These are phyloP conservation scores for Polydrusus cervinus DNA, from an alignment of 2,888 invertebrate genomes.

Conservation along the genomic window DNA sequence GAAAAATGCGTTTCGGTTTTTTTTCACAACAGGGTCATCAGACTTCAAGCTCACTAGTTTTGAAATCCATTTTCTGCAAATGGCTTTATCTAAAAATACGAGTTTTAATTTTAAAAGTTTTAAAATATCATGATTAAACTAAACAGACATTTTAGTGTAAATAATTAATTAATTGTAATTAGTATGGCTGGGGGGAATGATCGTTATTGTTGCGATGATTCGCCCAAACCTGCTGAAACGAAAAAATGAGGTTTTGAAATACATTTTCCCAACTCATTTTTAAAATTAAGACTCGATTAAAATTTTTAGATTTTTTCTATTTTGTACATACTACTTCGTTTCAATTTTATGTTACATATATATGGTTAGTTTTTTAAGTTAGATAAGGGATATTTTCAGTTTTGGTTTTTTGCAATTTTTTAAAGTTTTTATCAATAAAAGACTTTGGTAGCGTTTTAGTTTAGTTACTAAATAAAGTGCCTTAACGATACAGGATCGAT, in stretches of 20 bases:
- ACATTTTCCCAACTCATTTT: neutral
- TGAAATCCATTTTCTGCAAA: slow-evolving; percentile 71
- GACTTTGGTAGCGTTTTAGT: neutral
- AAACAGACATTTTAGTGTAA: neutral
- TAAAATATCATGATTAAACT: neutral
- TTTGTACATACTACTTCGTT: slow-evolving; percentile 46
- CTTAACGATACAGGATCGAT: too few species aligned
- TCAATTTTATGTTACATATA: slow-evolving; percentile 12
- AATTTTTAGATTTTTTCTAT: neutral
- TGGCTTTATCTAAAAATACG: slow-evolving; percentile 68
- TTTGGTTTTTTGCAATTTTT: slow-evolving; percentile 28
- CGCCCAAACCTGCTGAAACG: too few species aligned
- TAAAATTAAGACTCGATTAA: neutral
- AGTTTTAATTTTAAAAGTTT: slow-evolving; percentile 19
- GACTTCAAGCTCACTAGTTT: slow-evolving; percentile 70
- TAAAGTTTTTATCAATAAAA: slow-evolving; percentile 14
- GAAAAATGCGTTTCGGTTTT: slow-evolving; percentile 74
- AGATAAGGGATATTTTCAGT: neutral
- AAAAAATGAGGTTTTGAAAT: too few species aligned
- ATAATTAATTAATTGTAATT: too few species aligned
- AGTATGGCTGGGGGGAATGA: too few species aligned
- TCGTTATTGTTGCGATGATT: too few species aligned
- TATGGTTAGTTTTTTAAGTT: slow-evolving; percentile 2
- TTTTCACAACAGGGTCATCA: slow-evolving; percentile 71
- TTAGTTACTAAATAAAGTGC: too few species aligned